These are phyloP conservation scores for Casuarius casuarius DNA, from an alignment of 2,113 vertebrate genomes.

Conservation along the genomic window DNA sequence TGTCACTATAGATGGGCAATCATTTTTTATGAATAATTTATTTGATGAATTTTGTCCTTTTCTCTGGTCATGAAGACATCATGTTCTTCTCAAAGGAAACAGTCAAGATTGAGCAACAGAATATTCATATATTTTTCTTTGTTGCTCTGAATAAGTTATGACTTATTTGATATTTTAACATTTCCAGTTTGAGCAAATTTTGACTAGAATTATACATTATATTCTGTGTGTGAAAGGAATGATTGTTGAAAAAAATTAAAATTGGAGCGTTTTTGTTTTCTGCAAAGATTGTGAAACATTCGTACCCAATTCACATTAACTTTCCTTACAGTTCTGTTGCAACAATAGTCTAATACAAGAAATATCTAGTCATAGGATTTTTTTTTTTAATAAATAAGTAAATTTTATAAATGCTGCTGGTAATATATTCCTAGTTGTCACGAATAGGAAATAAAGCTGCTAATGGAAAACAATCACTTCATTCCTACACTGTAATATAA, in stretches of 20 bases:
- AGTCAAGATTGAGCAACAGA: neutral
- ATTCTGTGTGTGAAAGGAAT: neutral
- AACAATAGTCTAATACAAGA: neutral
- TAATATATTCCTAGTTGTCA: neutral
- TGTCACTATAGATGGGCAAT: neutral
- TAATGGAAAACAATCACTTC: neutral
- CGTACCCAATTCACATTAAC: neutral
- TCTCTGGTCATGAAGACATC: neutral
- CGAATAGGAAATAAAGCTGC: neutral
- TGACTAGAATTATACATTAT: neutral
- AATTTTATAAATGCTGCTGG: neutral
- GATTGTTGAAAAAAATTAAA: neutral
- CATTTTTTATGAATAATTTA: conserved; percentile 25
- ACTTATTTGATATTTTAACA: neutral
- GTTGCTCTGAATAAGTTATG: neutral
- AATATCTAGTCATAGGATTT: neutral
- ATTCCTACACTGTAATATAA: neutral
- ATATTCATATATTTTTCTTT: neutral
- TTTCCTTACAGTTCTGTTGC: neutral
- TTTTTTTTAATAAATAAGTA: neutral
- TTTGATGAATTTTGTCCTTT: neutral
- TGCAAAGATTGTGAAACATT: neutral
- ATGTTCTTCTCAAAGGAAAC: neutral
- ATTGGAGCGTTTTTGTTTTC: neutral
- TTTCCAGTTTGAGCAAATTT: neutral